Percentiles rank a stretch among this genome's conserved stretches.
Conservation (phyloP, 2,888 invertebrate species). For the Ligdia adustata region DNA sequence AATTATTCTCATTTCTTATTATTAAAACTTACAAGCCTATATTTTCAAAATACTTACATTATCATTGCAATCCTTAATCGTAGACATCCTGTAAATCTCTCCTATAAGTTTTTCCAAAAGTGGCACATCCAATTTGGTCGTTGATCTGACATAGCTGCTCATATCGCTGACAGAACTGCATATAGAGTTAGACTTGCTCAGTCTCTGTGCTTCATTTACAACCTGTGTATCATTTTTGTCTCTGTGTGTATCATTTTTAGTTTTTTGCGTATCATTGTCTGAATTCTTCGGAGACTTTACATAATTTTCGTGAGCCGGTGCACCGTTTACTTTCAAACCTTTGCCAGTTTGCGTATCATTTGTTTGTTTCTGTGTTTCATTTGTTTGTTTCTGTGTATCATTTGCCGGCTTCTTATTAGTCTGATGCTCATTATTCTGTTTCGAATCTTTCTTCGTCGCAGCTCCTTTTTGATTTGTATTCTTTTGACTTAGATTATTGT, state of each 20-base stretch:
- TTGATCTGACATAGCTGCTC: conserved; percentile 41
- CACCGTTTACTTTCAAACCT: not conserved
- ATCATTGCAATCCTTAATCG: conserved; percentile 55
- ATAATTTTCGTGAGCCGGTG: no score
- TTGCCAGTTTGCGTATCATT: conserved; percentile 4
- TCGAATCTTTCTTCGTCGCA: conserved; percentile 1
- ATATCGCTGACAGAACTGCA: conserved; percentile 69
- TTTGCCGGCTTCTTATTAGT: not conserved
- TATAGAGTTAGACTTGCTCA: conserved; percentile 63
- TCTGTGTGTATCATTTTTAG: conserved; percentile 16
- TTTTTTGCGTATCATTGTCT: conserved; percentile 20
- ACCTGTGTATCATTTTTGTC: conserved; percentile 27
- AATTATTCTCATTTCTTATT: no score
- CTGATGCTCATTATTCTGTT: not conserved
- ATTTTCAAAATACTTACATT: conserved; percentile 44
- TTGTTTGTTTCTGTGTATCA: conserved; percentile 6
- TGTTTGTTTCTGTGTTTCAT: conserved; percentile 22
- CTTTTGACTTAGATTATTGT: conserved; percentile 4
- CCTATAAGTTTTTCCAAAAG: conserved; percentile 81
- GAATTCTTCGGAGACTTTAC: no score
- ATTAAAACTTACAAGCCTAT: not conserved
- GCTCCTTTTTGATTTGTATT: conserved; percentile 1
- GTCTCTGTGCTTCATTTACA: conserved; percentile 42
- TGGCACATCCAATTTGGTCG: conserved; percentile 53
- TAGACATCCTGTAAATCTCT: conserved; percentile 72